Conservation (phyloP, 2,888 invertebrate genomes). For the Eutolmus rufibarbis region DNA sequence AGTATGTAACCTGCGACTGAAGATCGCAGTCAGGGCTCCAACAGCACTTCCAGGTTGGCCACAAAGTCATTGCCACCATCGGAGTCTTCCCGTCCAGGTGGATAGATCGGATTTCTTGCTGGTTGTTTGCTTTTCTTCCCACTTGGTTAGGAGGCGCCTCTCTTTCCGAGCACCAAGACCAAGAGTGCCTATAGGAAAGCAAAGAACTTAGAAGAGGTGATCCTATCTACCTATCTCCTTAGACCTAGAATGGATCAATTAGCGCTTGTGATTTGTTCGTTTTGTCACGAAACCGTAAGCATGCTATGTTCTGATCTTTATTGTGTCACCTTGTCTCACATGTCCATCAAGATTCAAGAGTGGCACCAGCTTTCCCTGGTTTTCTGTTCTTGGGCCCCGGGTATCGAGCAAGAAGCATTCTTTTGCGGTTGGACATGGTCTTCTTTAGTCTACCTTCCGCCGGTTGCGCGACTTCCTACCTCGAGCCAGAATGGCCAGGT, state of each 20-base stretch:
- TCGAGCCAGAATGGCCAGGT: not conserved
- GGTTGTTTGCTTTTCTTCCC: not conserved
- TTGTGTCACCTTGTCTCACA: conserved; percentile 15
- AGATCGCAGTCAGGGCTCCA: not conserved
- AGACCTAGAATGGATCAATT: not conserved
- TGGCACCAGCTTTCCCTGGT: conserved; percentile 21
- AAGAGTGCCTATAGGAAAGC: not conserved
- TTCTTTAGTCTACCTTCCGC: not conserved
- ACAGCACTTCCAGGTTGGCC: conserved; percentile 27
- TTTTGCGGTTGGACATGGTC: not conserved
- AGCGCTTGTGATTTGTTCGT: not conserved
- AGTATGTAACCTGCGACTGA: conserved; percentile 5
- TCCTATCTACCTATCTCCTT: not conserved
- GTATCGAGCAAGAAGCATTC: not conserved
- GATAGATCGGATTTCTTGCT: conserved; percentile 31
- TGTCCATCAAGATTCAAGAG: not conserved
- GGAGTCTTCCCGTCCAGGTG: conserved; percentile 10
- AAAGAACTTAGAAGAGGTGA: not conserved
- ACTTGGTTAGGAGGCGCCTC: not conserved
- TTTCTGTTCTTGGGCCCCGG: not conserved
- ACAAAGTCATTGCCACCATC: conserved; percentile 29
- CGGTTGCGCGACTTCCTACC: not conserved
- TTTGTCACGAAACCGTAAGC: conserved; percentile 19
- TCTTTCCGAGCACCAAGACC: conserved; percentile 16
- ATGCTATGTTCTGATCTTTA: conserved; percentile 10